These are phyloP conservation scores for Turritopsis rubra DNA, from an alignment of 30 jellyfish, hydroid and myxozoan species.

Conservation along the genomic window DNA sequence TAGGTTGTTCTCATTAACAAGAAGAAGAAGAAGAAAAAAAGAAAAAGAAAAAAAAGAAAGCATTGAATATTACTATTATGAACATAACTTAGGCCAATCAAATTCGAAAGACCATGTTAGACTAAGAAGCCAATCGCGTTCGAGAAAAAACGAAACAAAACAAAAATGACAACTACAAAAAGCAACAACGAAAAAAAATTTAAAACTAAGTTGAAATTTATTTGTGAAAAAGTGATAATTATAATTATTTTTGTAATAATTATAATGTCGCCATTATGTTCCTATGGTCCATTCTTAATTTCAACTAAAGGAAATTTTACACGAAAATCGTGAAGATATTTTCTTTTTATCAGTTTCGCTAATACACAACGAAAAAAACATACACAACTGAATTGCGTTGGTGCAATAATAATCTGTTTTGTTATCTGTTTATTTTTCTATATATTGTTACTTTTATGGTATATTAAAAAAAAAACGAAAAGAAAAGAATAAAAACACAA, in stretches of 20 bases:
- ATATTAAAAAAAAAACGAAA: background rate
- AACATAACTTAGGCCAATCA: background rate
- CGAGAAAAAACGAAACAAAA: background rate
- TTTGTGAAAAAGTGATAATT: background rate
- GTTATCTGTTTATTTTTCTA: too few species aligned
- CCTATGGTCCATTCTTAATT: background rate
- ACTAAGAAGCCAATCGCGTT: background rate
- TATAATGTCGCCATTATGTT: background rate
- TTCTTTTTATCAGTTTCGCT: too few species aligned
- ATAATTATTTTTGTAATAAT: too few species aligned
- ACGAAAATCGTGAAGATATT: too few species aligned
- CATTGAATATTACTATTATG: background rate
- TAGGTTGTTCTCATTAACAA: background rate
- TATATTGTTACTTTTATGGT: too few species aligned
- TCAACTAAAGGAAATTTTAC: background rate
- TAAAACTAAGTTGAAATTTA: too few species aligned
- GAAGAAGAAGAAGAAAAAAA: background rate
- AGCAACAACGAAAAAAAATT: background rate
- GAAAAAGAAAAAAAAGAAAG: background rate
- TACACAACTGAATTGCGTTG: too few species aligned
- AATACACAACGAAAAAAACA: too few species aligned
- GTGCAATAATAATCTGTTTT: too few species aligned
- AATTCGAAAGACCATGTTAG: background rate
- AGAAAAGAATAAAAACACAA: background rate
- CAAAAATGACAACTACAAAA: background rate